Base-by-base conservation (phyloP, 2,797 vertebrate genomes). In the Gymnoscopelus microlampas region DNA sequence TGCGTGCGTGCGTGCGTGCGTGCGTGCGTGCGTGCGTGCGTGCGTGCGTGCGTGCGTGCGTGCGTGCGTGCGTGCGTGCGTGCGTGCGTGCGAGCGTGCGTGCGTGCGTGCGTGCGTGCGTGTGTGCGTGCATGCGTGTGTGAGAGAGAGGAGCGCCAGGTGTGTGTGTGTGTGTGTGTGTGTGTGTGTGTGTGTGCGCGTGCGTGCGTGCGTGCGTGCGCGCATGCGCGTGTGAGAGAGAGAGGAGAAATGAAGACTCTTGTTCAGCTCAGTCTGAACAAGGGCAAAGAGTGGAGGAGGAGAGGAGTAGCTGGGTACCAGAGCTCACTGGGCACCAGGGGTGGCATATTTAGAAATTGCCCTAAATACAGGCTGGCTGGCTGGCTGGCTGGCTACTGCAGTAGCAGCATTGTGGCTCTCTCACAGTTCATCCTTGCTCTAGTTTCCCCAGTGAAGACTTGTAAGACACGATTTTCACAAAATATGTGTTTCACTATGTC, bases 271-370 rank as follows among this genome's bases (percentile, higher is more conserved):
- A 57, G 73, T 74, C 74, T 70, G 60, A 89, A 88, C 64, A 81
- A 86, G 89, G 85, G 78, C 81, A 83, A 81, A 70, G 76, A 75
- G 76, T 83, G 81, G 80, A 11, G 24, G 57, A 70, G 35, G 66
- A 23, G 50, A 55, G 56, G 47, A 29, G 59, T 44, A 44, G 78
- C 68, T 83, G 82, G 83, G 84, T 74, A 60, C 74, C 79, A 82
- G 82, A 39, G 80, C 76, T 85, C 87, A 72, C 83, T 79, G 73
- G 81, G 90, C 78, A 85, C 74, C 82, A 69, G 80, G 83, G 86
- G 84, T 85, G 83, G 91, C 86, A 74, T 94, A 94, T 94, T 94
- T 94, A 91, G 91, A 94, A 93, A 91, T 77, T 92, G 94, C 79
- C 93, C 94, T 94, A 93, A 90, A 94, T 94, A 93, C 89, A 83